These are phyloP conservation scores for Emydura subglobosa DNA, from an alignment of 2,113 vertebrate species.

Conservation along the genomic window DNA sequence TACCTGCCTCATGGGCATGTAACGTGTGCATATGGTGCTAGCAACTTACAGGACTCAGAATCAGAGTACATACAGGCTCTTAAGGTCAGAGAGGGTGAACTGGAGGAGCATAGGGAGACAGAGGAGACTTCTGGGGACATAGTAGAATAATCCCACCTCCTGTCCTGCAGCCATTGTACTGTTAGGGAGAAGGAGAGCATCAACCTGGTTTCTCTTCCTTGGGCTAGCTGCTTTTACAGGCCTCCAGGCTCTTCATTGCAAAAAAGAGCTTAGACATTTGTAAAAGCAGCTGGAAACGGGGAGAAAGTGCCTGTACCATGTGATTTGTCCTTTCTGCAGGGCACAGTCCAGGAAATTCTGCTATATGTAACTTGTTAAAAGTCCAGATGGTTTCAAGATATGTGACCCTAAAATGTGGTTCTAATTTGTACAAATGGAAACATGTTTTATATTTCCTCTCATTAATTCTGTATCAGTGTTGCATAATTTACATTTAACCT, in stretches of 20 bases:
- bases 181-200: no score
- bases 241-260: neutral
- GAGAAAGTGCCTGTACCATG: neutral
- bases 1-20: no score
- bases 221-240: neutral
- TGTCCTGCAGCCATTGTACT: no score
- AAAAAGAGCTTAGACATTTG: neutral
- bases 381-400: neutral
- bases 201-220: neutral
- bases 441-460: neutral
- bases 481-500: neutral
- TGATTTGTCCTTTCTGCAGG: neutral
- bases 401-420: neutral
- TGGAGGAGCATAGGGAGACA: no score
- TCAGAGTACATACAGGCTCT: no score
- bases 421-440: neutral
- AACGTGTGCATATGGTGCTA: no score
- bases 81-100: no score
- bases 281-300: neutral
- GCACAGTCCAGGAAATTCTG: neutral
- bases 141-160: no score
- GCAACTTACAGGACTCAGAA: no score
- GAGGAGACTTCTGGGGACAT: no score
- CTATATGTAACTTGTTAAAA: neutral
- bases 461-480: neutral